Base-by-base conservation (phyloP, 1,140 invertebrate species). In the Oryctes rhinoceros region DNA sequence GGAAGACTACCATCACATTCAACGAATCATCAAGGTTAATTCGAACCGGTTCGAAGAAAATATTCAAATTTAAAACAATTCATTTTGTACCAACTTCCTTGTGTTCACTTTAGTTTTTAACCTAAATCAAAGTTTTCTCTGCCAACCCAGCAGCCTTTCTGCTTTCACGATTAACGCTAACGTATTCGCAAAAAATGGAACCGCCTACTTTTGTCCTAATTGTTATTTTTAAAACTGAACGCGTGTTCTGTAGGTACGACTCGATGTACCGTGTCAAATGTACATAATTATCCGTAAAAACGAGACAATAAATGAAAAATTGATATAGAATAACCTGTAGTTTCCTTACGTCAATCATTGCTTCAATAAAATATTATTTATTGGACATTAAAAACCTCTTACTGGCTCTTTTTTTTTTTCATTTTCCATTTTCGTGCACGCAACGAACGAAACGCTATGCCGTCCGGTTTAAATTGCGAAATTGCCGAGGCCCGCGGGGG, bases 171-270 rank as follows among this genome's bases (percentile, higher is more conserved):
- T 53, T 15, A 53, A 53, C n/a, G 13, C 49, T 53, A 53, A 53
- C n/a, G 13, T 53, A 53, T 15, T 0, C n/a, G 49, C 11, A 53
- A 53, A 53, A 53, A 53, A 53, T 18, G 49, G 49, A 53, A 11
- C 49, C 49, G 7, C 49, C 49, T 53, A 53, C 49, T 53, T 53
- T 53, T 53, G 49, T 53, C 49, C 49, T 18, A 53, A 53, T 53
- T 53, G 49, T 53, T 53, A 53, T 53, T 53, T 53, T 53, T 53
- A 53, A 15, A 10, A 18, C 49, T 1, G 4, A 44, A 44, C 39
- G 39, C 39, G 39, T 44, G 39, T 44, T 44, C 24, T 30, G 24
- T 30, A 30, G 0, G 39, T 44, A 44, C 39, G 39, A 10, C 39
- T 4, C 39, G 39, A 44, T 44, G 39, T 44, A 44, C 39, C 39